Conservation (phyloP, 1,140 invertebrate genomes). For the Caerostris extrusa region DNA sequence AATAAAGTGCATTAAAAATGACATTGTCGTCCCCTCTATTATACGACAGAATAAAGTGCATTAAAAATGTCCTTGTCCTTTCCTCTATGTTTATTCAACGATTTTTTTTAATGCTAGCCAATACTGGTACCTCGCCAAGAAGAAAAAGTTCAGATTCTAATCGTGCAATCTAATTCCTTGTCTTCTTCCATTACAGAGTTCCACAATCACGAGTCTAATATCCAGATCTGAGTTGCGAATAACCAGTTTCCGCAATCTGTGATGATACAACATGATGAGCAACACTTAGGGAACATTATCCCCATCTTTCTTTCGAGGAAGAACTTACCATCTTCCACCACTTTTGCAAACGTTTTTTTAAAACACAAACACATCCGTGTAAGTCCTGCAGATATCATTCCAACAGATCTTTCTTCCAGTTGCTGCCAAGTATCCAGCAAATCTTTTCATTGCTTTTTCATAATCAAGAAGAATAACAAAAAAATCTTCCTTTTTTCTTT, state of each 20-base stretch:
- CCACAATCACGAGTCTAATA: slow-evolving; percentile 8
- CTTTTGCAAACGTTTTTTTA: slow-evolving; percentile 34
- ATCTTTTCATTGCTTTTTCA: slow-evolving; percentile 34
- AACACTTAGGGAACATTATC: not conserved
- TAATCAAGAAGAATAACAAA: not conserved
- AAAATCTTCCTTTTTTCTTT: not conserved
- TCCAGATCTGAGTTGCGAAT: not conserved
- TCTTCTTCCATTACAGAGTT: slow-evolving; percentile 23
- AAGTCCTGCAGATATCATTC: slow-evolving; percentile 13
- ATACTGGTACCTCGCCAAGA: not conserved
- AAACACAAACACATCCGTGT: slow-evolving; percentile 42
- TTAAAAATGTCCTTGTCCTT: not conserved
- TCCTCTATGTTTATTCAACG: not conserved
- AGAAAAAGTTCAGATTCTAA: not conserved
- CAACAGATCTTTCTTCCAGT: not conserved
- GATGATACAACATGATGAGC: not conserved
- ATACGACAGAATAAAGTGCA: not conserved
- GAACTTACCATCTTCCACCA: not conserved
- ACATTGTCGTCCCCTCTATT: not conserved
- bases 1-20: not conserved
- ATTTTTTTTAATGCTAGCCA: not conserved
- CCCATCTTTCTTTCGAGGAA: not conserved
- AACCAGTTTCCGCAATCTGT: not conserved
- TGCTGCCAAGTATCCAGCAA: not conserved
- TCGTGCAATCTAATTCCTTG: not conserved